Evolutionary conservation across 2,888 invertebrate species (phyloP).

Genomic region (Sarcophaga carnaria): DNA sequence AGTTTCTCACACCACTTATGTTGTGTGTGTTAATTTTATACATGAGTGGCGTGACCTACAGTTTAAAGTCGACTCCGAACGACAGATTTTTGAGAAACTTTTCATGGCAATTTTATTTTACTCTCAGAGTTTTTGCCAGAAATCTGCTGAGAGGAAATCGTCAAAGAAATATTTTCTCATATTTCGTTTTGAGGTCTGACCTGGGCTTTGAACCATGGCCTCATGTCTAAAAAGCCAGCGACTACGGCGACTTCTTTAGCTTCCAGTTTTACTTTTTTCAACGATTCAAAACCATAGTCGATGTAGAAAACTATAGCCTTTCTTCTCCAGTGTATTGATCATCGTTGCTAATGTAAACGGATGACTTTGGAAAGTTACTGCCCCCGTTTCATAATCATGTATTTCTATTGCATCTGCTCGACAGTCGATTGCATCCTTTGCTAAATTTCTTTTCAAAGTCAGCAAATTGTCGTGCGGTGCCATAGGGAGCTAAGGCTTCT

Average conservation of each 20-base stretch:
- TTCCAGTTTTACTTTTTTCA: constrained; percentile 58
- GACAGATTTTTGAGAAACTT: no score
- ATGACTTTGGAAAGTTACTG: constrained; percentile 71
- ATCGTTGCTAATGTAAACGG: constrained; percentile 47
- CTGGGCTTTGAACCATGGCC: no score
- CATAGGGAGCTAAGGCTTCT: constrained; percentile 63
- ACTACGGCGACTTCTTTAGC: constrained; percentile 24
- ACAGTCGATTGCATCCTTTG: constrained; percentile 69
- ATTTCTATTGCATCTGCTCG: constrained; percentile 69
- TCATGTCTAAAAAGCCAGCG: no score
- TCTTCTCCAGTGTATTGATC: constrained; percentile 54
- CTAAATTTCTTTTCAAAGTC: constrained; percentile 52
- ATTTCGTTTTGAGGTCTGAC: no score
- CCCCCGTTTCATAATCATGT: constrained; percentile 67
- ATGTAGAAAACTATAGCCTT: constrained; percentile 70
- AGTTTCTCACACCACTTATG: no score
- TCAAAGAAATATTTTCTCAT: no score
- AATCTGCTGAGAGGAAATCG: no score
- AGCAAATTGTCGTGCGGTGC: constrained; percentile 1
- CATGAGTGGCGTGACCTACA: no score
- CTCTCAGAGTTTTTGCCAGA: no score
- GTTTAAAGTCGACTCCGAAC: no score
- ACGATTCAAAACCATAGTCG: constrained; percentile 69
- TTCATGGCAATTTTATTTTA: no score
- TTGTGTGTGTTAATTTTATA: no score